These are phyloP conservation scores for Tyrannus savana DNA, from an alignment of 2,113 vertebrate species.

Conservation along the genomic window DNA sequence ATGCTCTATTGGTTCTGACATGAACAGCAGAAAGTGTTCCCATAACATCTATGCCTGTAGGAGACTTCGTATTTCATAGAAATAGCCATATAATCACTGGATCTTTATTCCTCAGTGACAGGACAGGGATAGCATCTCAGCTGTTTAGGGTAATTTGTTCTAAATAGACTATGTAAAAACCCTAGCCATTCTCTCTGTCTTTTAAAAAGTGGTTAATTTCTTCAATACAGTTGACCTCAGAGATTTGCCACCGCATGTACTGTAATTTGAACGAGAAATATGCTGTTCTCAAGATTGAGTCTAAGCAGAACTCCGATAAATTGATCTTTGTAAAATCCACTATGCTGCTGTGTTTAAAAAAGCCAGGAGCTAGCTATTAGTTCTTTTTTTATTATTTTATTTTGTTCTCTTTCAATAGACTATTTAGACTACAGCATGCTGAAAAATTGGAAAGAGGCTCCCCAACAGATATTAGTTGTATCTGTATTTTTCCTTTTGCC, in stretches of 20 bases:
- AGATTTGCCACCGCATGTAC: neutral
- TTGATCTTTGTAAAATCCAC: conserved; percentile 61
- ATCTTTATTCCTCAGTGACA: neutral
- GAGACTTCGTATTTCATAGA: neutral
- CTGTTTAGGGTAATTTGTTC: neutral
- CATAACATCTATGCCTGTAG: neutral
- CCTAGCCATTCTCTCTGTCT: neutral
- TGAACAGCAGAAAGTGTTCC: neutral
- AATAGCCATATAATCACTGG: neutral
- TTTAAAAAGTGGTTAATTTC: neutral
- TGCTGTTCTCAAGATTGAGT: neutral
- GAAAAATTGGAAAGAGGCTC: conserved; percentile 18
- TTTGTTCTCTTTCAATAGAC: conserved; percentile 56
- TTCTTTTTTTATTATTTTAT: neutral
- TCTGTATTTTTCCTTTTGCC: conserved; percentile 4
- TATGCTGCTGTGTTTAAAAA: conserved; percentile 13
- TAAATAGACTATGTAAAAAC: neutral
- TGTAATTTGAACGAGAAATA: neutral
- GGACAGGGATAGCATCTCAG: neutral
- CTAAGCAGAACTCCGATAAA: conserved; percentile 18
- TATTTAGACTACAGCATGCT: conserved; percentile 43
- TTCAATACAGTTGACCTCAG: neutral
- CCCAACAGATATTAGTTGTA: conserved; percentile 17
- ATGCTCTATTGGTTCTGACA: neutral
- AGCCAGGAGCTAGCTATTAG: conserved; percentile 54